Conservation (phyloP, 2,113 vertebrate genomes). For the Nicator chloris region DNA sequence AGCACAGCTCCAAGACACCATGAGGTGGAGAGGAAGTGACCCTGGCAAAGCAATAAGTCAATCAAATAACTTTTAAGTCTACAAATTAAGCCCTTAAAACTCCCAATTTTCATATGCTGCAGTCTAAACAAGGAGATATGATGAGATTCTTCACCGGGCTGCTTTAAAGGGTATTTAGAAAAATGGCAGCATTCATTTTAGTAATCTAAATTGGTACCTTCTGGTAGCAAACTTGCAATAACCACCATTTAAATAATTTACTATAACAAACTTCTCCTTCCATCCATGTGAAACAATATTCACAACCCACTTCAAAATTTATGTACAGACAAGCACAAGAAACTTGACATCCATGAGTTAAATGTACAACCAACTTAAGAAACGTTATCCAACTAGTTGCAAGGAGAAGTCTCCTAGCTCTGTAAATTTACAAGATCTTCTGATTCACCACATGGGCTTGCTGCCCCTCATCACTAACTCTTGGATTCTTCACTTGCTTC, state of each 20-base stretch:
- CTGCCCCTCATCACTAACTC: constrained; percentile 21
- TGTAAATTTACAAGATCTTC: constrained; percentile 51
- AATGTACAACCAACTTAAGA: constrained; percentile 65
- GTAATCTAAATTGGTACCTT: constrained; percentile 15
- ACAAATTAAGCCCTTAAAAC: constrained; percentile 71
- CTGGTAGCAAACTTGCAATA: constrained; percentile 33
- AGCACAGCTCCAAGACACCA: constrained; percentile 49
- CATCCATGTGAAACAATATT: constrained; percentile 66
- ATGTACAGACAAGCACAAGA: constrained; percentile 74
- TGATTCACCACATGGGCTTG: constrained; percentile 11
- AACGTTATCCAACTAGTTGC: constrained; percentile 35
- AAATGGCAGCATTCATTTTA: constrained; percentile 38
- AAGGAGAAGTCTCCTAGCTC: constrained; percentile 54
- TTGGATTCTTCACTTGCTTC: constrained; percentile 38
- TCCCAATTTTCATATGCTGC: constrained; percentile 37
- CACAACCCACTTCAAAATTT: constrained; percentile 67
- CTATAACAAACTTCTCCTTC: constrained; percentile 51
- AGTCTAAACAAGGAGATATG: constrained; percentile 28
- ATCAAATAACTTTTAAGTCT: constrained; percentile 49
- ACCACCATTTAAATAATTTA: constrained; percentile 53
- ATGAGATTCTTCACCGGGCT: constrained; percentile 34
- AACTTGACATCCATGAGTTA: constrained; percentile 67
- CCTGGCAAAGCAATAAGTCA: constrained; percentile 71
- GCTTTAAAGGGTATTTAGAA: constrained; percentile 38
- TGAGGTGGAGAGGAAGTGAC: constrained; percentile 53